Evolutionary conservation across 2,797 vertebrate species (phyloP).

Genomic region (Tachyglossus aculeatus): DNA sequence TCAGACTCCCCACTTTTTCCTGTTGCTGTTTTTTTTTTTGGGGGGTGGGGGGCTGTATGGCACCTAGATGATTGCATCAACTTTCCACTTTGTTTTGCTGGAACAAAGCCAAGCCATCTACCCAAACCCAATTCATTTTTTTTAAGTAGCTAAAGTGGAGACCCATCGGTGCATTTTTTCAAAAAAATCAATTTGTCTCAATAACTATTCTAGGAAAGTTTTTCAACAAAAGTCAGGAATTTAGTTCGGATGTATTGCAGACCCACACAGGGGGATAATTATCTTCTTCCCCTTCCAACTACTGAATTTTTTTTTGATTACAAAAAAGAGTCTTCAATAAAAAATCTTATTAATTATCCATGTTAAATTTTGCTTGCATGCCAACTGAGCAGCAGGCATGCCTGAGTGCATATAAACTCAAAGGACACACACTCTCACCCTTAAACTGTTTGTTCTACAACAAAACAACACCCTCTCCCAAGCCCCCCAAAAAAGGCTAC

Average conservation of each 20-base stretch:
- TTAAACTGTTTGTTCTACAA: neutral
- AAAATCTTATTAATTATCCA: neutral
- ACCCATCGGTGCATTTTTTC: too few species aligned
- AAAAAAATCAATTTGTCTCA: too few species aligned
- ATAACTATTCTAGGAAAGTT: too few species aligned
- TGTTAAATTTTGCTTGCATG: conserved; percentile 25
- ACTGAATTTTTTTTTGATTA: neutral
- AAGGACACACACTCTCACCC: conserved; percentile 2
- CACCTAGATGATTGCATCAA: too few species aligned
- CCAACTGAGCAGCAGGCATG: neutral
- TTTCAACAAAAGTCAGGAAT: too few species aligned
- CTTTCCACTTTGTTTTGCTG: too few species aligned
- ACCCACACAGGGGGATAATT: too few species aligned
- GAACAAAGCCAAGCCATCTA: too few species aligned
- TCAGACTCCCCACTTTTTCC: neutral
- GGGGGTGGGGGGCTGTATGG: neutral
- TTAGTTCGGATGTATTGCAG: too few species aligned
- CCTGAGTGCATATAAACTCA: conserved; percentile 5
- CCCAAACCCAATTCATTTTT: too few species aligned
- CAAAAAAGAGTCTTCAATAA: neutral
- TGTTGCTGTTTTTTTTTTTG: neutral
- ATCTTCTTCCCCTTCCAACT: conserved; percentile 6
- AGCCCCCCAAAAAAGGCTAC: neutral
- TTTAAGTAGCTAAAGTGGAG: too few species aligned
- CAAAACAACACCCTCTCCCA: too few species aligned